Evolutionary conservation across 2,113 vertebrate species (phyloP).

Genomic region (Nesoenas mayeri): DNA sequence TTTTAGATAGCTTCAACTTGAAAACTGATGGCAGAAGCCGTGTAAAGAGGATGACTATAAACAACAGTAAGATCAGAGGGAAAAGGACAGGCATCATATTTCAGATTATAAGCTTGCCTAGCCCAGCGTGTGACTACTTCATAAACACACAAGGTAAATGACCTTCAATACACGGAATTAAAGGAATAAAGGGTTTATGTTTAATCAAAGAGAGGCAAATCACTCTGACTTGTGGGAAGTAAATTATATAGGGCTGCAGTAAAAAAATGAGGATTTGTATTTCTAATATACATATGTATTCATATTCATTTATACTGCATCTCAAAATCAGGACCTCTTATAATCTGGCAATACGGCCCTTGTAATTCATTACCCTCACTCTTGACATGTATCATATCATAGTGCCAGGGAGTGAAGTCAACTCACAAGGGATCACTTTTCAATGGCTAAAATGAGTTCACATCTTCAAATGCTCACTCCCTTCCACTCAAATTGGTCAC

Average conservation of each 20-base stretch:
- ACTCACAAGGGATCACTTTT: neutral
- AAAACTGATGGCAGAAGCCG: neutral
- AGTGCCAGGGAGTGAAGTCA: neutral
- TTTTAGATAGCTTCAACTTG: neutral
- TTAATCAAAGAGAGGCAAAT: neutral
- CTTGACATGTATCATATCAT: neutral
- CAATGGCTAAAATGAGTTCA: neutral
- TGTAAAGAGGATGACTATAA: neutral
- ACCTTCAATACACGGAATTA: neutral
- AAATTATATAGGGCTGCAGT: neutral
- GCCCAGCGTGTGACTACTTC: neutral
- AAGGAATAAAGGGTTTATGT: neutral
- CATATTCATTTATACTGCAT: neutral
- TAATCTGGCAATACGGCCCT: neutral
- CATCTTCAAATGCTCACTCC: neutral
- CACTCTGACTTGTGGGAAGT: neutral
- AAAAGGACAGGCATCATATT: neutral
- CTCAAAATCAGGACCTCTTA: neutral
- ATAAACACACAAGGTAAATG: neutral
- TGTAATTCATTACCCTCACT: neutral
- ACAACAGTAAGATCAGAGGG: neutral
- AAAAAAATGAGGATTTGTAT: neutral
- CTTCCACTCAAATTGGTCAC: neutral
- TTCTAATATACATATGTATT: neutral
- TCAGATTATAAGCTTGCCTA: neutral